Evolutionary conservation across 2,888 invertebrate species (phyloP).

Genomic region (Thymelicus sylvestris): DNA sequence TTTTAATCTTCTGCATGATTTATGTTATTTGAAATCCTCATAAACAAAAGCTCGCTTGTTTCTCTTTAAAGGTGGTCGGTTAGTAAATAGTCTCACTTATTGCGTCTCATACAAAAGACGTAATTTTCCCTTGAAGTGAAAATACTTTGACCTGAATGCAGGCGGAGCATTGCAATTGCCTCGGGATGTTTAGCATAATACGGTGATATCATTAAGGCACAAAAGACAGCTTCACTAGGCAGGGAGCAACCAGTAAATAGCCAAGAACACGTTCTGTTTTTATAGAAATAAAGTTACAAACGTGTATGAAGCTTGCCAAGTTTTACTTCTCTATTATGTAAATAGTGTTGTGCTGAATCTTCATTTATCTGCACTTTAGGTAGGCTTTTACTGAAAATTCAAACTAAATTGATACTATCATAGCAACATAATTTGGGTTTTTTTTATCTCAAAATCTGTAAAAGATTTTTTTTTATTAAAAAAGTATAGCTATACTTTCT

Average conservation of each 20-base stretch:
- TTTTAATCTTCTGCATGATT: too few relatives aligned
- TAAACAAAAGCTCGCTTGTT: neutral
- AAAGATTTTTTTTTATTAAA: too few relatives aligned
- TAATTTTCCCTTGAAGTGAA: conserved; percentile 70
- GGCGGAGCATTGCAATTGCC: conserved; percentile 70
- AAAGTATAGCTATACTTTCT: too few relatives aligned
- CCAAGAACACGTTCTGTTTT: conserved; percentile 24
- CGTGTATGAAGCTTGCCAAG: neutral
- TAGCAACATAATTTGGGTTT: too few relatives aligned
- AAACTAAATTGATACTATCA: too few relatives aligned
- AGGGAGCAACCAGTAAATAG: conserved; percentile 40
- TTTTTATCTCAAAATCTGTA: too few relatives aligned
- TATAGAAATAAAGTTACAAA: conserved; percentile 1
- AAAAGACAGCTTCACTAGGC: conserved; percentile 57
- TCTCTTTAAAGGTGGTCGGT: conserved; percentile 12
- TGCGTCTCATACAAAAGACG: conserved; percentile 54
- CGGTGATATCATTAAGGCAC: conserved; percentile 72
- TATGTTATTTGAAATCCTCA: too few relatives aligned
- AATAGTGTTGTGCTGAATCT: neutral
- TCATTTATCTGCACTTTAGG: too few relatives aligned
- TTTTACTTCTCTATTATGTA: neutral
- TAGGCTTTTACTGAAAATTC: too few relatives aligned
- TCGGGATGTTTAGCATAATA: conserved; percentile 77
- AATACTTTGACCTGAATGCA: conserved; percentile 63
- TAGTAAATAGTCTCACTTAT: conserved; percentile 52